Percentiles rank a stretch among this genome's conserved stretches.
Conservation (phyloP, 2,797 vertebrate species). For the Melanotaenia trifasciata region DNA sequence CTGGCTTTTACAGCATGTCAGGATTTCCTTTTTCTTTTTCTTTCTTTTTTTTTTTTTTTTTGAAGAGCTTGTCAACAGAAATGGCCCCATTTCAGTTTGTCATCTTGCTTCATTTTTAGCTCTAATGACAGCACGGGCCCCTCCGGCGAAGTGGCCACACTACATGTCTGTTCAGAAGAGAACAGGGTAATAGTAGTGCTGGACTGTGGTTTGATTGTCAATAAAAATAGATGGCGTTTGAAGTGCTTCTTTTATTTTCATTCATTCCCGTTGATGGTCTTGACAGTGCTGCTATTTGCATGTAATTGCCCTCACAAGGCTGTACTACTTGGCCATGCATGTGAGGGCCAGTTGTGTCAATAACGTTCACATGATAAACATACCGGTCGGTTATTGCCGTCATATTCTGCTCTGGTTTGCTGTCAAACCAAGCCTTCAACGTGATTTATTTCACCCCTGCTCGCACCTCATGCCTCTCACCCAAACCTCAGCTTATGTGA, state of each 20-base stretch:
- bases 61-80: constrained; percentile 68
- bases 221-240: constrained; percentile 65
- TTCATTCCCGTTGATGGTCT: constrained; percentile 62
- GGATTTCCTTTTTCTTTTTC: constrained; percentile 59
- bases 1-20: constrained; percentile 70
- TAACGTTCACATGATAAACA: constrained; percentile 30
- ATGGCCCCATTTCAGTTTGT: constrained; percentile 66
- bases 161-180: constrained; percentile 57
- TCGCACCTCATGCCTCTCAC: constrained; percentile 26
- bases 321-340: constrained; percentile 32
- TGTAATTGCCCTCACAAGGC: constrained; percentile 56
- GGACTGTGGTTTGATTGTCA: constrained; percentile 64
- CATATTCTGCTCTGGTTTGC: constrained; percentile 23
- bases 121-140: constrained; percentile 55
- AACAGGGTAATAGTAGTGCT: constrained; percentile 57
- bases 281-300: constrained; percentile 66
- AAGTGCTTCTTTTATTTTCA: constrained; percentile 65
- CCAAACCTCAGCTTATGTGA: not conserved
- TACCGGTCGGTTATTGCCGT: constrained; percentile 13
- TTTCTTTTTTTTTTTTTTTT: constrained; percentile 37
- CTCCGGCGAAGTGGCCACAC: constrained; percentile 51
- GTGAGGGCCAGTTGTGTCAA: constrained; percentile 31
- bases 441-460: constrained; percentile 19
- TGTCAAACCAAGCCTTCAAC: not conserved
- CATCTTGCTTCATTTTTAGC: constrained; percentile 53